These are phyloP conservation scores for Protosalanx chinensis DNA, from an alignment of 2,797 vertebrate species.

Conservation along the genomic window DNA sequence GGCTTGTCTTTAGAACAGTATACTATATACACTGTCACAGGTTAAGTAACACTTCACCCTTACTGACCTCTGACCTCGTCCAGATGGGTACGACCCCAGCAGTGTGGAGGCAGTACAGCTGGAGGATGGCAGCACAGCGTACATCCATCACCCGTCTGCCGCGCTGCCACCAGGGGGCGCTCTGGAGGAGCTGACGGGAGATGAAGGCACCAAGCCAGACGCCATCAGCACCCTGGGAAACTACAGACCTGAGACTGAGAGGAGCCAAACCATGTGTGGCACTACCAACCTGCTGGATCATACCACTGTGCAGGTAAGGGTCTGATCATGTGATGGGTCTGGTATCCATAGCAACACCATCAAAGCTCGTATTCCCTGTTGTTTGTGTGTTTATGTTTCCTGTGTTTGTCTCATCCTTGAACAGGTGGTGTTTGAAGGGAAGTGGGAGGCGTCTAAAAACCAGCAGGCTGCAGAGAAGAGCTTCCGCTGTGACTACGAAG, in stretches of 20 bases:
- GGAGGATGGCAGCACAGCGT: constrained; percentile 78
- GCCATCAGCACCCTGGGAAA: constrained; percentile 65
- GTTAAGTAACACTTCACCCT: neutral
- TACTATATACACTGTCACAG: too few species aligned
- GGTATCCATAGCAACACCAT: neutral
- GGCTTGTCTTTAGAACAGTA: too few species aligned
- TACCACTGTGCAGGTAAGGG: constrained; percentile 40
- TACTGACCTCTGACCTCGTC: constrained; percentile 8
- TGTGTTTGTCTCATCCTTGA: neutral
- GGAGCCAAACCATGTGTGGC: constrained; percentile 39
- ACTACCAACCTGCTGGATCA: constrained; percentile 32
- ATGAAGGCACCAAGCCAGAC: constrained; percentile 55
- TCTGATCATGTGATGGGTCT: too few species aligned
- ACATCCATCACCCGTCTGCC: constrained; percentile 67
- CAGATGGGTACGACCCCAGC: constrained; percentile 71
- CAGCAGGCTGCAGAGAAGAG: constrained; percentile 65
- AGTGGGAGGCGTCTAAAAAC: constrained; percentile 60
- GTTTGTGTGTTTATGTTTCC: neutral
- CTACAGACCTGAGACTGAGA: constrained; percentile 39
- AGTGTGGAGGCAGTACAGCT: constrained; percentile 73
- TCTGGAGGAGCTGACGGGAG: constrained; percentile 62
- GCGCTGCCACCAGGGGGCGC: constrained; percentile 66
- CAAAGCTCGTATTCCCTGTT: neutral
- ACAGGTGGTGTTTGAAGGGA: constrained; percentile 69
- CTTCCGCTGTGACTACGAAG: constrained; percentile 73